These are phyloP conservation scores for Sebastes umbrosus DNA, from an alignment of 2,797 vertebrate species.

Conservation along the genomic window DNA sequence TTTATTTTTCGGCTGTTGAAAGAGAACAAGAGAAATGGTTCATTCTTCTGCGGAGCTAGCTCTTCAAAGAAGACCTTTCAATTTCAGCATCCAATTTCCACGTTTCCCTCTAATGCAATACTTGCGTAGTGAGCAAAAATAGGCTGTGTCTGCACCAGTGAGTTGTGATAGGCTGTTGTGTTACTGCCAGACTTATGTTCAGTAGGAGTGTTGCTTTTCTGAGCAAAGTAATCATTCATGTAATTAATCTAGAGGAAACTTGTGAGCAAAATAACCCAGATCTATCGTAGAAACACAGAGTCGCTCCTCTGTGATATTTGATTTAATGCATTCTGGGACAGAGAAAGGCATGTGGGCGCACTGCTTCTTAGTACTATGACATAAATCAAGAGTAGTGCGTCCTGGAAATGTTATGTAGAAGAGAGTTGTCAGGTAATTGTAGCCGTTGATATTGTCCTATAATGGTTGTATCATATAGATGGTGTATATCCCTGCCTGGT, in stretches of 20 bases:
- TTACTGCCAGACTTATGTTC: constrained; percentile 66
- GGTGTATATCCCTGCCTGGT: constrained; percentile 1
- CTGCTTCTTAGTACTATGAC: constrained; percentile 38
- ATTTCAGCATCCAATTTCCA: constrained; percentile 75
- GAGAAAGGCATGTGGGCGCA: constrained; percentile 44
- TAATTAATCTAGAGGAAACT: constrained; percentile 83
- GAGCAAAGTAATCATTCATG: constrained; percentile 84
- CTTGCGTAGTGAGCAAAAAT: constrained; percentile 63
- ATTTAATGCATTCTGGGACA: constrained; percentile 72
- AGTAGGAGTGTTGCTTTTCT: constrained; percentile 66
- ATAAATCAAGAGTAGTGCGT: constrained; percentile 59
- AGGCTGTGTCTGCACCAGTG: constrained; percentile 71
- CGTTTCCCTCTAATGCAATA: constrained; percentile 62
- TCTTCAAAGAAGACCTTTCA: constrained; percentile 69
- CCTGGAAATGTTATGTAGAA: constrained; percentile 29
- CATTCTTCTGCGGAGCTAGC: constrained; percentile 45
- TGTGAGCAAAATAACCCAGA: constrained; percentile 77
- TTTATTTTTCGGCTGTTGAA: constrained; percentile 32
- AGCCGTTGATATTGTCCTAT: constrained; percentile 21
- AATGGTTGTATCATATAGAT: neutral
- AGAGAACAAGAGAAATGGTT: constrained; percentile 49
- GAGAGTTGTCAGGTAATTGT: constrained; percentile 8
- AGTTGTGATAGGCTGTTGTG: constrained; percentile 74
- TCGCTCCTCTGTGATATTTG: constrained; percentile 75
- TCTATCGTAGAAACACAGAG: constrained; percentile 65